These are phyloP conservation scores for Gari tellinella DNA, from an alignment of 2,888 invertebrate species.

Conservation along the genomic window DNA sequence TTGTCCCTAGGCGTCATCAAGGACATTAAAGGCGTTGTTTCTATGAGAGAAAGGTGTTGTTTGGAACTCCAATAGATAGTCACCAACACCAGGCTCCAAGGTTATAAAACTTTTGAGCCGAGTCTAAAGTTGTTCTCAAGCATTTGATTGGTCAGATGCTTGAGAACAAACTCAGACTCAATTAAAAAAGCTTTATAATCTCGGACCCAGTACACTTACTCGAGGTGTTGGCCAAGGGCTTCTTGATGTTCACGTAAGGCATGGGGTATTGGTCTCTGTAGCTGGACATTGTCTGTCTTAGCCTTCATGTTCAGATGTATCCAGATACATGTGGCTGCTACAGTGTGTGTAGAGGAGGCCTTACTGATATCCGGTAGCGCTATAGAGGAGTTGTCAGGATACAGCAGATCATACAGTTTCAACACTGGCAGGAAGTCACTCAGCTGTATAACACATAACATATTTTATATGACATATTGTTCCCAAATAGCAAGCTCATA, in stretches of 20 bases:
- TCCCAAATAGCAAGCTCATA: too few relatives aligned
- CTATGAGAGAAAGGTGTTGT: too few relatives aligned
- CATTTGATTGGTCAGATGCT: too few relatives aligned
- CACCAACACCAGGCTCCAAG: too few relatives aligned
- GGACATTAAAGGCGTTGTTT: too few relatives aligned
- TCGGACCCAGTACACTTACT: conserved; percentile 63
- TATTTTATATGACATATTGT: too few relatives aligned
- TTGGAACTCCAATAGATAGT: too few relatives aligned
- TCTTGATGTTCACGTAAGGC: conserved; percentile 92
- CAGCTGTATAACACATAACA: conserved; percentile 87
- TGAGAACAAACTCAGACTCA: too few relatives aligned
- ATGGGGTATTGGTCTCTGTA: conserved; percentile 91
- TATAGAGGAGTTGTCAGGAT: conserved; percentile 94
- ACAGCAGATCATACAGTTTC: conserved; percentile 95
- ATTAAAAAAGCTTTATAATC: too few relatives aligned
- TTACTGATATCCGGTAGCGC: conserved; percentile 95
- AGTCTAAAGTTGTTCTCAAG: too few relatives aligned
- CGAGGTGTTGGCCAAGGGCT: conserved; percentile 91
- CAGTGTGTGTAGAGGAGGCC: conserved; percentile 93
- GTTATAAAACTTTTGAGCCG: too few relatives aligned
- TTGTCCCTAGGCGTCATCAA: too few relatives aligned
- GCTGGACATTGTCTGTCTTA: conserved; percentile 91
- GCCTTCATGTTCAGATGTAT: conserved; percentile 96
- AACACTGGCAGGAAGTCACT: conserved; percentile 95
- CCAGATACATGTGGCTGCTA: conserved; percentile 98